A percentile compares a stretch with the other conserved stretches of the same genome.
These are phyloP conservation scores for Limonius californicus DNA, from an alignment of 1,140 invertebrate species.

Conservation along the genomic window DNA sequence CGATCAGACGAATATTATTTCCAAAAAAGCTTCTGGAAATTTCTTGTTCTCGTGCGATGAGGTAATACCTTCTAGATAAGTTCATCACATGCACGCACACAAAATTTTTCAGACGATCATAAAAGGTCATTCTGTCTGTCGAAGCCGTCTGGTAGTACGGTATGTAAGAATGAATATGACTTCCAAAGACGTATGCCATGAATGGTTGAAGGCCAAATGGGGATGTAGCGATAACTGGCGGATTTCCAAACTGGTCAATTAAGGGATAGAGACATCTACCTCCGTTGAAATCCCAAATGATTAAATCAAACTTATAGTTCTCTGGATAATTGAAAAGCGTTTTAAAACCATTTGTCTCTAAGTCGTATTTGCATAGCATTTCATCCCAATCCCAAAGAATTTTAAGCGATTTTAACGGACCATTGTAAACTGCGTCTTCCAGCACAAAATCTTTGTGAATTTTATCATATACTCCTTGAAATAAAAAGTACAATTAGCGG, in stretches of 20 bases:
- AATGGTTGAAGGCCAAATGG: background rate
- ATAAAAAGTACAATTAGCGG: too few relatives aligned
- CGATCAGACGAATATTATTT: background rate
- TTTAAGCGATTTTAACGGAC: slow-evolving; percentile 5
- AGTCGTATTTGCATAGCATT: background rate
- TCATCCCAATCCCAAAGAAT: slow-evolving; percentile 15
- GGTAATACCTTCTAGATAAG: background rate
- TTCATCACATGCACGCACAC: background rate
- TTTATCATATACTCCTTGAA: slow-evolving; percentile 17
- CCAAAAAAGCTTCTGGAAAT: background rate
- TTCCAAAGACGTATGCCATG: background rate
- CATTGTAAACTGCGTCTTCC: background rate
- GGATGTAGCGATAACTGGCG: background rate
- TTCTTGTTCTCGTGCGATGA: background rate
- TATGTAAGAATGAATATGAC: background rate
- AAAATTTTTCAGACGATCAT: background rate
- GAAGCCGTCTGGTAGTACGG: background rate
- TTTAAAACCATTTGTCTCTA: background rate
- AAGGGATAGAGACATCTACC: background rate
- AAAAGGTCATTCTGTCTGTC: background rate
- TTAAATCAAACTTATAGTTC: background rate
- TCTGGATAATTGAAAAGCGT: background rate
- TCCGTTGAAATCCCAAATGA: background rate
- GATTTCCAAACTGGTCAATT: background rate
- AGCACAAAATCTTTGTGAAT: slow-evolving; percentile 9